These are phyloP conservation scores for Campylomormyrus numenius DNA, from an alignment of 2,113 vertebrate genomes.

Conservation along the genomic window DNA sequence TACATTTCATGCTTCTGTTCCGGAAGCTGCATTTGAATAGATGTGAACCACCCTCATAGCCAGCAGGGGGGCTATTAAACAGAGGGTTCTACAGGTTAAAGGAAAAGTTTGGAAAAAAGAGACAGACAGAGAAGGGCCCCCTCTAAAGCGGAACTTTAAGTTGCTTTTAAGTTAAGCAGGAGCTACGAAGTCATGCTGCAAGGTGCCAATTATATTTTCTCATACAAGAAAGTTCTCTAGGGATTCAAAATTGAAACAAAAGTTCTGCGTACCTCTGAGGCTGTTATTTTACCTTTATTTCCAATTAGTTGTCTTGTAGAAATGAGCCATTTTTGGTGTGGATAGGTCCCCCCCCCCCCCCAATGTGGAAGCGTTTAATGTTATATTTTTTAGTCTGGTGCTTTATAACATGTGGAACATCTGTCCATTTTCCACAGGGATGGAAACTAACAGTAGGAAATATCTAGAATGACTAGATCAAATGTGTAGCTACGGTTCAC, in stretches of 20 bases:
- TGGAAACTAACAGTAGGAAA: not conserved
- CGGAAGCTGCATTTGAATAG: not conserved
- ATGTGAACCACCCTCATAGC: not conserved
- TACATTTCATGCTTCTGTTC: not conserved
- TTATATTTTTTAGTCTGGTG: not conserved
- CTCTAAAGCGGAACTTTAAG: not conserved
- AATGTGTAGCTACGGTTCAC: not conserved
- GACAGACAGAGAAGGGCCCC: not conserved
- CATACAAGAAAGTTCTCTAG: not conserved
- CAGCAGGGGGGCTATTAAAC: not conserved
- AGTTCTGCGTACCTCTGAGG: not conserved
- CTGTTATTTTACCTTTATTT: not conserved
- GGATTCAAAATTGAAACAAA: conserved; percentile 8
- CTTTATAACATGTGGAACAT: not conserved
- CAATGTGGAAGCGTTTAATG: not conserved
- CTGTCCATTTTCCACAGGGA: not conserved
- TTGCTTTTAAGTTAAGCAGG: not conserved
- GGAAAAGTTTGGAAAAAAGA: not conserved
- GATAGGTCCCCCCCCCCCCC: not conserved
- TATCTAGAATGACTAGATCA: not conserved
- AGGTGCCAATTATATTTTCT: conserved; percentile 1
- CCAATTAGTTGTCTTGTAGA: not conserved
- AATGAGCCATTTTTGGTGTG: not conserved
- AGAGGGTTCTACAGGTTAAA: not conserved
- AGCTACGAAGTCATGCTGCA: not conserved